These are phyloP conservation scores for Mormyrus proboscirostris DNA, from an alignment of 2,797 vertebrate genomes.

Conservation along the genomic window DNA sequence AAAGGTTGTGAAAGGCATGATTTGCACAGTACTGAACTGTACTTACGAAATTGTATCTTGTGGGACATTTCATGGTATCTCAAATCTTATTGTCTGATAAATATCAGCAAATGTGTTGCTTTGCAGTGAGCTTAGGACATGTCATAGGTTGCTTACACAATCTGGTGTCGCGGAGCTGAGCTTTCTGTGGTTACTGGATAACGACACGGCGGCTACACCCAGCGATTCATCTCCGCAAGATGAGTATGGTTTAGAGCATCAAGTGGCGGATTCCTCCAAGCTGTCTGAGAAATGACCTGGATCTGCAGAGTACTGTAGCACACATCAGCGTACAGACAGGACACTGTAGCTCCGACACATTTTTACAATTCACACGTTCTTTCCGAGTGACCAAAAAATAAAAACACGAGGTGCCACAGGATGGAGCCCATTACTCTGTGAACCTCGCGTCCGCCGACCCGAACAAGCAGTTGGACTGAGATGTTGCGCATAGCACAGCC, in stretches of 20 bases:
- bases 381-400: background rate
- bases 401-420: background rate
- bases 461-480: constrained; percentile 21
- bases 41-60: constrained; percentile 29
- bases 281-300: background rate
- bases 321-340: background rate
- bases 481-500: constrained; percentile 45
- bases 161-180: constrained; percentile 45
- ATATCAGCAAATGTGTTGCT: constrained; percentile 48
- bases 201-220: constrained; percentile 19
- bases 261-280: constrained; percentile 40
- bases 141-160: constrained; percentile 57
- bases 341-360: background rate
- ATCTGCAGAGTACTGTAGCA: background rate
- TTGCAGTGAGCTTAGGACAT: constrained; percentile 38
- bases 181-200: background rate
- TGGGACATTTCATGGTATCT: constrained; percentile 34
- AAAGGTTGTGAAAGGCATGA: constrained; percentile 38
- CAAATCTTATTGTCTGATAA: constrained; percentile 45
- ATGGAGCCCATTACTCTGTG: background rate
- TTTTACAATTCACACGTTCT: background rate
- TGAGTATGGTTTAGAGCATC: constrained; percentile 32
- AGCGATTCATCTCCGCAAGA: constrained; percentile 29
- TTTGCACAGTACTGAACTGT: constrained; percentile 36
- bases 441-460: background rate